A percentile compares a stretch with the other conserved stretches of the same genome.
Conservation (phyloP, 2,113 vertebrate species). For the Paedocypris sp. region DNA sequence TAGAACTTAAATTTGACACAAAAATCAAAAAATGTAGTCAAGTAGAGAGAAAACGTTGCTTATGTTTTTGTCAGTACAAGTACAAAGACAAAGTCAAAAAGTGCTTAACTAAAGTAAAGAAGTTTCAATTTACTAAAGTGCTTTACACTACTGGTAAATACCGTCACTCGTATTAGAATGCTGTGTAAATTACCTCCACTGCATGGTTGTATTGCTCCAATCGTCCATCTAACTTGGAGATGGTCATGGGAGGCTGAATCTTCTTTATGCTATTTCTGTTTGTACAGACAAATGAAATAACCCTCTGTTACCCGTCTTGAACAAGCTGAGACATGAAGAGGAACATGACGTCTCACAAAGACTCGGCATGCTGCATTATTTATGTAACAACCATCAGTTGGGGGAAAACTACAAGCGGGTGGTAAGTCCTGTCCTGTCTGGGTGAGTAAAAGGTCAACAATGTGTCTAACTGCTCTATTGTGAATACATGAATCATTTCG, state of each 20-base stretch:
- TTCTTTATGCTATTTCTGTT: constrained; percentile 71
- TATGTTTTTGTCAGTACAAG: no score
- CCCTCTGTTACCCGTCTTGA: background rate
- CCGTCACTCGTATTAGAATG: no score
- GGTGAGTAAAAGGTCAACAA: background rate
- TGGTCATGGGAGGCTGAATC: constrained; percentile 55
- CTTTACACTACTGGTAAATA: no score
- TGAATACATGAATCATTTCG: background rate
- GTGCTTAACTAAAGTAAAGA: no score
- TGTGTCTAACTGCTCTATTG: background rate
- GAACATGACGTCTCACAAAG: background rate
- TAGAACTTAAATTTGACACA: no score
- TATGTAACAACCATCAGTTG: background rate
- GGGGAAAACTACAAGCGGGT: background rate
- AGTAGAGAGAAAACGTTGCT: no score
- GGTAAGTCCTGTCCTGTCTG: background rate
- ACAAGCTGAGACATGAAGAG: background rate
- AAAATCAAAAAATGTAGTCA: no score
- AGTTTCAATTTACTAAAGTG: no score
- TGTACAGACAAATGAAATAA: constrained; percentile 6
- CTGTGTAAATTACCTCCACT: constrained; percentile 62
- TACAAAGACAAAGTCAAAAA: no score
- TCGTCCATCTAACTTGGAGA: constrained; percentile 68
- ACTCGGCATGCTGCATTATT: background rate
- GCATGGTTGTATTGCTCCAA: constrained; percentile 77